Evolutionary conservation across 1,140 invertebrate species (phyloP).

Genomic region (Mizuhopecten yessoensis): DNA sequence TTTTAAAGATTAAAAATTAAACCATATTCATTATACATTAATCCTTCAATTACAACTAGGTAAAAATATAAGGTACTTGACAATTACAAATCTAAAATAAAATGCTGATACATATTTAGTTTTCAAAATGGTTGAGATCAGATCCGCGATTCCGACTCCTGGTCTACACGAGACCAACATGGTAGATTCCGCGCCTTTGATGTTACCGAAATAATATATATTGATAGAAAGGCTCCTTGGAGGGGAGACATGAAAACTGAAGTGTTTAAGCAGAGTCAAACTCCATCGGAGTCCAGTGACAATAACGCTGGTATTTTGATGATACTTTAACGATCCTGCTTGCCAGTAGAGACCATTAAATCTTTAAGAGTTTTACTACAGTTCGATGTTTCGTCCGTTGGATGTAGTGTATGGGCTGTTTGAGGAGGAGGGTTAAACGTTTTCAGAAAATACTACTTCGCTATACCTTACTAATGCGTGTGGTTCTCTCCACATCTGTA

Average conservation of each 20-base stretch:
- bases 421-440: not conserved
- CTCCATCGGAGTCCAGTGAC: not conserved
- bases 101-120: too few species aligned
- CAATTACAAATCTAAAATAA: too few species aligned
- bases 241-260: not conserved
- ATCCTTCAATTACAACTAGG: too few species aligned
- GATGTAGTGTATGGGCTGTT: not conserved
- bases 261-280: conserved; percentile 34
- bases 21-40: too few species aligned
- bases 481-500: conserved; percentile 3
- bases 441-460: not conserved
- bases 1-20: too few species aligned
- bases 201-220: conserved; percentile 24
- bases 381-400: not conserved
- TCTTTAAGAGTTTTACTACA: conserved; percentile 6
- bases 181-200: not conserved
- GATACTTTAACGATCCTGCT: not conserved
- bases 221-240: conserved; percentile 4
- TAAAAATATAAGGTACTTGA: too few species aligned
- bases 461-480: not conserved
- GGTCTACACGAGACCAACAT: not conserved
- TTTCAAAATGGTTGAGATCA: too few species aligned
- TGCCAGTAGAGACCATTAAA: conserved; percentile 13
- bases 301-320: conserved; percentile 7
- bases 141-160: not conserved